A percentile compares a stretch with the other conserved stretches of the same genome.
These are phyloP conservation scores for Petrolisthes manimaculis DNA, from an alignment of 2,888 invertebrate species.

Conservation along the genomic window DNA sequence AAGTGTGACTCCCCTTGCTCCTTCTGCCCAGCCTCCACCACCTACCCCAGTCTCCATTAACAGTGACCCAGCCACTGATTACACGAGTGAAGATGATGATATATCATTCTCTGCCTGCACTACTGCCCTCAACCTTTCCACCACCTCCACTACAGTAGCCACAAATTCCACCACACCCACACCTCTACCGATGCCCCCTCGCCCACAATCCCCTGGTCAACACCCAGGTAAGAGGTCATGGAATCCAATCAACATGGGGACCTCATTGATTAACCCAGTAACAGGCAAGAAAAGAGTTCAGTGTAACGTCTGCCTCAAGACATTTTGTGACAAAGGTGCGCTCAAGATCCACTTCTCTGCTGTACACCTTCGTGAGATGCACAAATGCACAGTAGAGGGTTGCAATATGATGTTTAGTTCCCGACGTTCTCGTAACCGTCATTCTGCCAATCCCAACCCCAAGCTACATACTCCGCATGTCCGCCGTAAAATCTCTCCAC, in stretches of 20 bases:
- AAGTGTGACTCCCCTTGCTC: slow-evolving; percentile 73
- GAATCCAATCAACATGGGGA: slow-evolving; percentile 75
- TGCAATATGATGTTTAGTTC: slow-evolving; percentile 99
- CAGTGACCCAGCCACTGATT: slow-evolving; percentile 57
- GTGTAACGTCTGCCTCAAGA: slow-evolving; percentile 97
- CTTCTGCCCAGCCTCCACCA: slow-evolving; percentile 33
- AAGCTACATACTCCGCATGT: slow-evolving; percentile 96
- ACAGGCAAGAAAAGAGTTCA: slow-evolving; percentile 97
- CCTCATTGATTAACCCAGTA: slow-evolving; percentile 90
- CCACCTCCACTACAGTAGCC: slow-evolving; percentile 66
- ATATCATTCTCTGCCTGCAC: slow-evolving; percentile 62
- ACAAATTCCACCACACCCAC: slow-evolving; percentile 67
- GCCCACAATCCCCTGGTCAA: slow-evolving; percentile 60
- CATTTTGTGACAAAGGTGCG: slow-evolving; percentile 99
- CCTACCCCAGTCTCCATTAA: slow-evolving; percentile 48
- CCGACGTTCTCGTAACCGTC: slow-evolving; percentile 92
- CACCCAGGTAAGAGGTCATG: slow-evolving; percentile 70
- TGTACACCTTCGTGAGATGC: slow-evolving; percentile 98
- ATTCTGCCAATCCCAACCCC: slow-evolving; percentile 98
- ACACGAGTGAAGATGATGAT: slow-evolving; percentile 63
- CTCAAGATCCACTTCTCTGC: slow-evolving; percentile 99
- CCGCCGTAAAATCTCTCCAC: slow-evolving; percentile 92
- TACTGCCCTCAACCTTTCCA: slow-evolving; percentile 67
- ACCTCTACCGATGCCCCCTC: slow-evolving; percentile 65
- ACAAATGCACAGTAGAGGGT: slow-evolving; percentile 98